phyloP scores from a whole-genome alignment of 2,113 vertebrate species.

The Neotragus moschatus region DNA sequence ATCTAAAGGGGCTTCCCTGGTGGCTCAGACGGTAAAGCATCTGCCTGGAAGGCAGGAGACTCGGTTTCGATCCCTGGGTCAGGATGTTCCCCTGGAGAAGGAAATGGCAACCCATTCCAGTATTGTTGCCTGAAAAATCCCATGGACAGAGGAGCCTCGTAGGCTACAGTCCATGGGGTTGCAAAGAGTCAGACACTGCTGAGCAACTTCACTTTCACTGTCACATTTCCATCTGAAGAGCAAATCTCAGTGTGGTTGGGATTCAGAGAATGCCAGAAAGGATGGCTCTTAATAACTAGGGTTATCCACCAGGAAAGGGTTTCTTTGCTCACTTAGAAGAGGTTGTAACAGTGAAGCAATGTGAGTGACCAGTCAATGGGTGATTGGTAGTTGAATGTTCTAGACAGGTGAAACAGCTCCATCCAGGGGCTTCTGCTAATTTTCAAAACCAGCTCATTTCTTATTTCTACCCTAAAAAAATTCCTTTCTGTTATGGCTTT shows the following conservation, averaged over 20 bases:
- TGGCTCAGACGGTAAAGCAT: not conserved
- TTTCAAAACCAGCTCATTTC: not conserved
- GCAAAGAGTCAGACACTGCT: not conserved
- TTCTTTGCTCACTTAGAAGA: not conserved
- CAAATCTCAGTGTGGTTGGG: not conserved
- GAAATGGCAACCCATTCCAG: not conserved
- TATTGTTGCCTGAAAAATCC: not conserved
- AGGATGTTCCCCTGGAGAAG: not conserved
- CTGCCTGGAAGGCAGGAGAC: not conserved
- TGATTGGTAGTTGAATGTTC: not conserved
- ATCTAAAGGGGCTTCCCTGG: not conserved
- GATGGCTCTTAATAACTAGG: not conserved
- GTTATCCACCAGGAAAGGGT: not conserved
- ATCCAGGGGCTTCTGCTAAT: not conserved
- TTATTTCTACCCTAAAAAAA: slow-evolving; percentile 27
- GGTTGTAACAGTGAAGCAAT: not conserved
- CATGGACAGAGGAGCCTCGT: not conserved
- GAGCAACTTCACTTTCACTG: not conserved
- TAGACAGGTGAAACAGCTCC: not conserved
- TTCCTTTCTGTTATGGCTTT: not conserved
- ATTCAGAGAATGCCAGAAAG: not conserved
- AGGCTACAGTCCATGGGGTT: not conserved
- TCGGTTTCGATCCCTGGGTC: not conserved
- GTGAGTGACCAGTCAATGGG: not conserved
- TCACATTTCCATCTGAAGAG: not conserved